Conservation (phyloP, 2,113 vertebrate species). For the Halichoerus grypus region DNA sequence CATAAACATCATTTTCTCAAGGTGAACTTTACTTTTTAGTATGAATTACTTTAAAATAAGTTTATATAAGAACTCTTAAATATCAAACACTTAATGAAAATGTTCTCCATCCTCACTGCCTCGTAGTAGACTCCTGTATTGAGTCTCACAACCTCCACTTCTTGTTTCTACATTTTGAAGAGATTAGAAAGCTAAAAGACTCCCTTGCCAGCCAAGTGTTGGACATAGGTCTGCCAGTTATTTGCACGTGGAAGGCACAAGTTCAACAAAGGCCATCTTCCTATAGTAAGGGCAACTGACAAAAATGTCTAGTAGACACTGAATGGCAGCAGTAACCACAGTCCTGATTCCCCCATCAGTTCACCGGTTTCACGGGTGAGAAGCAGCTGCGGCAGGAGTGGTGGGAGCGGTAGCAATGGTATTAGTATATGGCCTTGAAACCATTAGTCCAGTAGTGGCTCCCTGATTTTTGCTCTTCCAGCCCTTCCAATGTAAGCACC, state of each 20-base stretch:
- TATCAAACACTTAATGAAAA: slow-evolving; percentile 31
- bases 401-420: fast-evolving
- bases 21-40: slow-evolving; percentile 39
- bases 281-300: background rate
- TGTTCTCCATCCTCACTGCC: background rate
- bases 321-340: background rate
- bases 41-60: slow-evolving; percentile 39
- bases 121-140: background rate
- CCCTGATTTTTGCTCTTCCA: background rate
- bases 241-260: background rate
- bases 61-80: slow-evolving; percentile 36
- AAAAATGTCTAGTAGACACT: background rate
- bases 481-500: background rate
- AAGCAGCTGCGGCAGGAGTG: background rate
- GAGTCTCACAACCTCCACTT: background rate
- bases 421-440: background rate
- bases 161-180: background rate
- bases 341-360: background rate
- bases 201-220: background rate
- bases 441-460: background rate
- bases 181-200: background rate
- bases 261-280: background rate
- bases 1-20: slow-evolving; percentile 35
- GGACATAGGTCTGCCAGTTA: background rate
- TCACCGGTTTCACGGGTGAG: background rate